phyloP scores from a whole-genome alignment of 2,797 vertebrate genomes.

The Diplodus puntazzo region DNA sequence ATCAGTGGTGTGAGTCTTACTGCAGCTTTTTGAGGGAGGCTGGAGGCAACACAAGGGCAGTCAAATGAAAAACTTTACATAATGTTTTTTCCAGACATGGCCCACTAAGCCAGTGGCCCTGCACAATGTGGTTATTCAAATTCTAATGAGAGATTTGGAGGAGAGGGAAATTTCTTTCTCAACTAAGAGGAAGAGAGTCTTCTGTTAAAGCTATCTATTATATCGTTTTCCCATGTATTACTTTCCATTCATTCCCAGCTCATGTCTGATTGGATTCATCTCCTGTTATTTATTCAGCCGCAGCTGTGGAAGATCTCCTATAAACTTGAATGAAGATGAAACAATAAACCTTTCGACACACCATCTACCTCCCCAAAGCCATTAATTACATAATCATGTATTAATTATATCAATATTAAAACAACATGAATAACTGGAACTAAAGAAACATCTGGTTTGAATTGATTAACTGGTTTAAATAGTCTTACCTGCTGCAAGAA shows the following conservation, averaged over 20 bases:
- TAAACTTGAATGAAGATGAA: slow-evolving; percentile 4
- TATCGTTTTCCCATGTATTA: slow-evolving; percentile 12
- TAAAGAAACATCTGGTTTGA: not conserved
- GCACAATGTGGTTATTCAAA: slow-evolving; percentile 38
- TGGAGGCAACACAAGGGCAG: slow-evolving; percentile 31
- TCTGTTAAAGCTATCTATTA: slow-evolving; percentile 6
- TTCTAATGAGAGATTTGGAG: slow-evolving; percentile 38
- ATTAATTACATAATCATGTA: not conserved
- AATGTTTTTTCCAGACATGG: slow-evolving; percentile 17
- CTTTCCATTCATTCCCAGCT: slow-evolving; percentile 16
- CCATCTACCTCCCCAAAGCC: too few species aligned
- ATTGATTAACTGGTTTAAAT: not conserved
- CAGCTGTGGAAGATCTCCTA: not conserved
- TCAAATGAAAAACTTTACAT: slow-evolving; percentile 39
- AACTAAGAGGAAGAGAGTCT: slow-evolving; percentile 8
- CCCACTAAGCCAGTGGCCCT: slow-evolving; percentile 7
- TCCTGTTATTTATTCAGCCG: not conserved
- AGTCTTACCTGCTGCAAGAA: not conserved
- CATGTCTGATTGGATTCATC: slow-evolving; percentile 5
- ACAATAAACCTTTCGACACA: not conserved
- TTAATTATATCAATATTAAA: not conserved
- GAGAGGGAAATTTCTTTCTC: slow-evolving; percentile 9
- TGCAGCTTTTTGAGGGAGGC: not conserved
- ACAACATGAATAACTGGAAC: too few species aligned
- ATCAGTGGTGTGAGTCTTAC: slow-evolving; percentile 10